These are phyloP conservation scores for Neofelis nebulosa DNA, from an alignment of 2,113 vertebrate species.

Conservation along the genomic window DNA sequence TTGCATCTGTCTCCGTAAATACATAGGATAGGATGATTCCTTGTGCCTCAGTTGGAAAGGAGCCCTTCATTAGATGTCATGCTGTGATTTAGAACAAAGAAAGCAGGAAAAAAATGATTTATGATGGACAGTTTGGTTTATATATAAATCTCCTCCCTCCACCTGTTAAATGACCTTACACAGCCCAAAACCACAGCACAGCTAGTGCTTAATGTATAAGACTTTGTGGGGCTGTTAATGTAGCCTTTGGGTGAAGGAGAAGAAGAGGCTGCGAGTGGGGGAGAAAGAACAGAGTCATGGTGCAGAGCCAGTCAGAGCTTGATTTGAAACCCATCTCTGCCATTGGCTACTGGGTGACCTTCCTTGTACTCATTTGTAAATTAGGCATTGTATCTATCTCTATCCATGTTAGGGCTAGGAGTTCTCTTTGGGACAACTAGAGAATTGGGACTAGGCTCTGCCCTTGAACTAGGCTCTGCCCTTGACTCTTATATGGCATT, in stretches of 20 bases:
- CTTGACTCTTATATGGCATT: neutral
- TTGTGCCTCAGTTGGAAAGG: constrained; percentile 65
- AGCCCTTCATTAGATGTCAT: constrained; percentile 67
- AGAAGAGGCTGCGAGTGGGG: neutral
- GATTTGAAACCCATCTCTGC: neutral
- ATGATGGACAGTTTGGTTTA: constrained; percentile 31
- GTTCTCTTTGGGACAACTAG: neutral
- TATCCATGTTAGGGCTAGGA: neutral
- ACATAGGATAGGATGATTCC: neutral
- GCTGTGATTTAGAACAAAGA: constrained; percentile 45
- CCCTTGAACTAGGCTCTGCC: neutral
- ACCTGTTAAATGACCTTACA: constrained; percentile 49
- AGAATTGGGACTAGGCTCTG: neutral
- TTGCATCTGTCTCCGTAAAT: neutral
- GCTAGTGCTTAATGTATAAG: neutral
- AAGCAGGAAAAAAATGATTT: neutral
- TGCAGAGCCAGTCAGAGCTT: neutral
- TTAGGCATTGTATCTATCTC: neutral
- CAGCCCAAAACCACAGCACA: neutral
- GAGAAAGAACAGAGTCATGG: neutral
- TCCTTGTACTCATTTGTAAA: neutral
- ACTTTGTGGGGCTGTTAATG: constrained; percentile 2
- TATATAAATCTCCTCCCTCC: constrained; percentile 15
- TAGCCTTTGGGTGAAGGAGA: constrained; percentile 13
- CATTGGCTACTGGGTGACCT: neutral